Conservation (phyloP, 1,140 invertebrate genomes). For the Vanessa tameamea region DNA sequence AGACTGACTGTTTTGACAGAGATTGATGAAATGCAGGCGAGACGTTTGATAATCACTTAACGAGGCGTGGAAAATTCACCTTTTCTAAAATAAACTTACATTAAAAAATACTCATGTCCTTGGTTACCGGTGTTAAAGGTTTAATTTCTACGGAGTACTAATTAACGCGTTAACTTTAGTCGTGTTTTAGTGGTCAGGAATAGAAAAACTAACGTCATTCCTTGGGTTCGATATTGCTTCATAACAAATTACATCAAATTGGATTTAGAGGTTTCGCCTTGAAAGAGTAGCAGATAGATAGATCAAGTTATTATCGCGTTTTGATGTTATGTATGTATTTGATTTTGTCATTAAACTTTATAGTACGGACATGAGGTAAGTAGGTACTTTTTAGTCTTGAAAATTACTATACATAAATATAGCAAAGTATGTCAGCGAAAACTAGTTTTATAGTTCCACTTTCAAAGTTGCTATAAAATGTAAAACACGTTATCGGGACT, state of each 20-base stretch:
- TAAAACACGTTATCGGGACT: neutral
- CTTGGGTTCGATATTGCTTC: too few species aligned
- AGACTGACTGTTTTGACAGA: slow-evolving; percentile 19
- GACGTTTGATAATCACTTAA: slow-evolving; percentile 9
- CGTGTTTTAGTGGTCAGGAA: too few species aligned
- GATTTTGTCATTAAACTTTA: neutral
- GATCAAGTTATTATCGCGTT: too few species aligned
- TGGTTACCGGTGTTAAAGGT: too few species aligned
- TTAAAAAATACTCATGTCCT: too few species aligned
- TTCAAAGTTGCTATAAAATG: neutral
- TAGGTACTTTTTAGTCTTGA: neutral
- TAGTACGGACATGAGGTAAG: neutral
- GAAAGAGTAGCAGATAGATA: too few species aligned
- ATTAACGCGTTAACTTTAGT: too few species aligned
- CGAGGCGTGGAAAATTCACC: neutral
- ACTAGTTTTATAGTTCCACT: neutral
- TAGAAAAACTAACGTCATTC: too few species aligned
- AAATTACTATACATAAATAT: neutral
- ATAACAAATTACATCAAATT: neutral
- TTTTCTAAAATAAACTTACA: neutral
- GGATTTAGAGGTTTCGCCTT: neutral
- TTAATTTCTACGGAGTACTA: too few species aligned
- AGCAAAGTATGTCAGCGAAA: neutral
- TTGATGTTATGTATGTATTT: neutral
- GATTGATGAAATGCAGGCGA: slow-evolving; percentile 3